Base-by-base conservation (phyloP, 1,140 invertebrate species). In the Lepidostoma basale region DNA sequence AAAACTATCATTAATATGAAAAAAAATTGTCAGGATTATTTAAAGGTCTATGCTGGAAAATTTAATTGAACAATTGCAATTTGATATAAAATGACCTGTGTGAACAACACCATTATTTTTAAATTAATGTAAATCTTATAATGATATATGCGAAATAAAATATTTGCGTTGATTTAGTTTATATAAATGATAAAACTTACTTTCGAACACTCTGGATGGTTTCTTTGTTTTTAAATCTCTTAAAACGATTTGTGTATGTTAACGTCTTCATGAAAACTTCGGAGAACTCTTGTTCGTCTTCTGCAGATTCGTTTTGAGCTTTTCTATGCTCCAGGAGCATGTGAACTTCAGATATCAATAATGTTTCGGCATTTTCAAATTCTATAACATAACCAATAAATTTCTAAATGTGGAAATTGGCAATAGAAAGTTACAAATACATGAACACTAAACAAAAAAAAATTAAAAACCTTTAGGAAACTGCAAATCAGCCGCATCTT, bases 251-350 rank as follows among this genome's bases (percentile, higher is more conserved):
- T 25, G 96, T 97, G 75, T 99, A 99, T 49, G 95, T 96, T 2
- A 97, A 83, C 0, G 96, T 99, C 80, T 99, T 99, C 87, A 96
- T 93, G 76, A 99, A 99, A 16, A 99, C 96, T 81, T 99, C 97
- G 0, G 96, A 97, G 76, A 99, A 91, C 82, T 98, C 95, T 81
- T 98, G 96, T 77, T 98, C 97, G 74, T 99, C 98, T 78, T 99
- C 98, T 1, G 96, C 95, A 56, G 91, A 96, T 83, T 99, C 97
- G 82, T 98, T 99, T 79, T 98, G 96, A 30, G 92, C 90, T 83
- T 98, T 98, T 52, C 98, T 89, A 82, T 99, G 96, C 76, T 99
- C 96, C 68, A 99, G 81, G 64, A 99, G 83, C 92, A 99, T 96
- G 75, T 97, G 94, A 0, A 99, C 98, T 87, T 99, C 98, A 9